A percentile compares a stretch with the other conserved stretches of the same genome.
phyloP scores from a whole-genome alignment of 2,797 vertebrate species.

The Lagorchestes hirsutus region DNA sequence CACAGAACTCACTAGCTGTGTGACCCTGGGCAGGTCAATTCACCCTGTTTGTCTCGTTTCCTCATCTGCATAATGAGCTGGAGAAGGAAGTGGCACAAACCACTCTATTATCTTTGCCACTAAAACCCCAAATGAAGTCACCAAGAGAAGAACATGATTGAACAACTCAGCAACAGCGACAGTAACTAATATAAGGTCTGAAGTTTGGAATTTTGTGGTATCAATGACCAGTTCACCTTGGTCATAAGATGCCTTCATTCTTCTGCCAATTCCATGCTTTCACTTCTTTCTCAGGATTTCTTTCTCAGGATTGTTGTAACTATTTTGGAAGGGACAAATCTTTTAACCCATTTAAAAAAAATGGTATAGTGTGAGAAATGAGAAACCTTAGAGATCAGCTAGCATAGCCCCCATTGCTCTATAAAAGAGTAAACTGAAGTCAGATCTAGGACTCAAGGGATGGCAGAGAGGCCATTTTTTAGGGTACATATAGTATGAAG shows the following conservation, averaged over 20 bases:
- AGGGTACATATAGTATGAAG: neutral
- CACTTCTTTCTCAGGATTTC: no score
- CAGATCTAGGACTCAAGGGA: neutral
- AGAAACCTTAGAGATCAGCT: neutral
- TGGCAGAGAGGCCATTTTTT: neutral
- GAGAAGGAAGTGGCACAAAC: neutral
- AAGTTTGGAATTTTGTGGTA: neutral
- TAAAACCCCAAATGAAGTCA: no score
- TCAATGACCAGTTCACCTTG: neutral
- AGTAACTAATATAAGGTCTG: neutral
- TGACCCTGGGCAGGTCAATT: neutral
- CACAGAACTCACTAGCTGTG: neutral
- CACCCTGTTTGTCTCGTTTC: neutral
- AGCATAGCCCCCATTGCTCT: no score
- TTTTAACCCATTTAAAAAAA: neutral
- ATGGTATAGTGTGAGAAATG: neutral
- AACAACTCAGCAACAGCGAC: neutral
- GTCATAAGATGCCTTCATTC: neutral
- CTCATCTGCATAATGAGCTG: neutral
- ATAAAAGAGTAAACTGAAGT: neutral
- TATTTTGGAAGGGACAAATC: neutral
- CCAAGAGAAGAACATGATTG: neutral
- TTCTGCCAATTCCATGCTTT: neutral
- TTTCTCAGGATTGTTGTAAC: neutral
- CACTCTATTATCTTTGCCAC: neutral